phyloP scores from a whole-genome alignment of 2,113 vertebrate species.

The Suncus etruscus region DNA sequence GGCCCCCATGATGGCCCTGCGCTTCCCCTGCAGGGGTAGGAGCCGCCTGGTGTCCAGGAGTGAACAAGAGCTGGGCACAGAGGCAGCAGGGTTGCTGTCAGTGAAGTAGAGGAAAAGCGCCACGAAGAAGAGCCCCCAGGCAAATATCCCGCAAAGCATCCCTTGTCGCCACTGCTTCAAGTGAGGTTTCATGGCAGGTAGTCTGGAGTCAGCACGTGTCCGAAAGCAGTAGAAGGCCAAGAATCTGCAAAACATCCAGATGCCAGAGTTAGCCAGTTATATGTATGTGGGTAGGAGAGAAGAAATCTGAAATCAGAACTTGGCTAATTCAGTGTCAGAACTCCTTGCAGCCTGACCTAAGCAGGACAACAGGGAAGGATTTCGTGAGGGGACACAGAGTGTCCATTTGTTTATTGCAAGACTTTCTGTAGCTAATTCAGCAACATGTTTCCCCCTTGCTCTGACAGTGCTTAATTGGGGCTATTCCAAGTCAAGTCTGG shows the following conservation, averaged over 20 bases:
- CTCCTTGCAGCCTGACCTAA: background rate
- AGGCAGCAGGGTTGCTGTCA: constrained; percentile 91
- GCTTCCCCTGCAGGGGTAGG: constrained; percentile 91
- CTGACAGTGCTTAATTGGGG: background rate
- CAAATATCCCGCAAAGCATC: constrained; percentile 94
- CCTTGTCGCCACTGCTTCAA: constrained; percentile 97
- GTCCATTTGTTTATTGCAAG: background rate
- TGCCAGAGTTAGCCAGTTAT: background rate
- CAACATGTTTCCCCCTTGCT: background rate
- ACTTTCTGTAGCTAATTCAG: background rate
- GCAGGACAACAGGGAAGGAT: background rate
- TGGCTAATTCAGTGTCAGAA: background rate
- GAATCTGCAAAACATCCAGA: constrained; percentile 69
- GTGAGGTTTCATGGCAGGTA: constrained; percentile 95
- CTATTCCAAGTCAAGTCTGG: background rate
- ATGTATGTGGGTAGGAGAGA: background rate
- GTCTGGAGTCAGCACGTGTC: constrained; percentile 67
- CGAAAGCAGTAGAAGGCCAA: background rate
- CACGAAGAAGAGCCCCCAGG: constrained; percentile 95
- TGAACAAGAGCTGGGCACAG: constrained; percentile 90
- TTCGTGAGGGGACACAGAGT: no score
- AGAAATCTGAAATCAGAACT: background rate
- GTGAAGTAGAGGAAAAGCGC: constrained; percentile 96
- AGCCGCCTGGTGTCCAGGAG: constrained; percentile 93
- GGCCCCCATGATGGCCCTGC: constrained; percentile 90